Percentiles rank a stretch among this genome's conserved stretches.
Conservation (phyloP, 2,797 vertebrate species). For the Premnoplex brunnescens region DNA sequence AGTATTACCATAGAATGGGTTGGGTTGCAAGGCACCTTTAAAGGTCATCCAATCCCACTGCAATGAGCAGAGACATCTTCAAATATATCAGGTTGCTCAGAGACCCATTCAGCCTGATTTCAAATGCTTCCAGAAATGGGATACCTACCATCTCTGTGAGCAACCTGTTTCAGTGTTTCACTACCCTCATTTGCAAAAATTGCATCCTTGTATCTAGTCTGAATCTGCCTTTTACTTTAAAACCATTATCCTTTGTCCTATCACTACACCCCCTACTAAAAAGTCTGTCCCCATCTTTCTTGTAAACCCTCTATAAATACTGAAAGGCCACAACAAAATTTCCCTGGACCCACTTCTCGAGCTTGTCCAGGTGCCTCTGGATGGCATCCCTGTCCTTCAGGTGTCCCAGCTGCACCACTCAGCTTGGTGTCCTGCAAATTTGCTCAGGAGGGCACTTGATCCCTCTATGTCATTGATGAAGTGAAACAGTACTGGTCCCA, state of each 20-base stretch:
- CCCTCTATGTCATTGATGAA: neutral
- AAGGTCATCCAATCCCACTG: fast-evolving
- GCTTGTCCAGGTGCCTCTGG: neutral
- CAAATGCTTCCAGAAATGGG: neutral
- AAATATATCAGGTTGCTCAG: neutral
- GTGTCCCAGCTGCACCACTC: neutral
- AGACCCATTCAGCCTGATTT: neutral
- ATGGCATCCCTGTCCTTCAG: neutral
- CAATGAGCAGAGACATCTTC: neutral
- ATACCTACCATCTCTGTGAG: neutral
- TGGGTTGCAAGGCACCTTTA: neutral
- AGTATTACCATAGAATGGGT: neutral
- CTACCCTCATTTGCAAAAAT: neutral
- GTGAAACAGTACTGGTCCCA: neutral
- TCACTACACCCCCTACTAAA: neutral
- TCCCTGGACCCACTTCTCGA: fast-evolving
- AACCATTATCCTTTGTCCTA: neutral
- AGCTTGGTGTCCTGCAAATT: neutral
- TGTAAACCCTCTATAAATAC: neutral
- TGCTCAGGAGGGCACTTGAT: neutral
- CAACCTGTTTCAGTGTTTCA: neutral
- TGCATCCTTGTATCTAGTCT: neutral
- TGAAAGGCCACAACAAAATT: neutral
- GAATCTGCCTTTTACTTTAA: neutral
- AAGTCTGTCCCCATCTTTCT: neutral